Evolutionary conservation across 2,113 vertebrate species (phyloP).

Genomic region (Machaerirhynchus nigripectus): DNA sequence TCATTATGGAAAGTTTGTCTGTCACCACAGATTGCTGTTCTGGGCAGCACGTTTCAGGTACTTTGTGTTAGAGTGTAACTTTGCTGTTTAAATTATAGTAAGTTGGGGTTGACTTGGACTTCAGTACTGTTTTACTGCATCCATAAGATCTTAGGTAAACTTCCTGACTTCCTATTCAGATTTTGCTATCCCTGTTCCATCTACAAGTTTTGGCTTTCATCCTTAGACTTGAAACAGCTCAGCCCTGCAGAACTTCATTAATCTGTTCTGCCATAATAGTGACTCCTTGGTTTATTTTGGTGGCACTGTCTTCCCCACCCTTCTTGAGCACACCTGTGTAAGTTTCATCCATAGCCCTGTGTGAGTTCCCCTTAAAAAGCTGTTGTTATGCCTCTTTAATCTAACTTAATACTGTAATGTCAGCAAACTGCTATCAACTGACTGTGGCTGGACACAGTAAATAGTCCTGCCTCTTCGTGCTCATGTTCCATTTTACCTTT

Average conservation of each 20-base stretch:
- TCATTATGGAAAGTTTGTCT: not conserved
- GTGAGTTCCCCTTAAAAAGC: not conserved
- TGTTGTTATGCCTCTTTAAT: not conserved
- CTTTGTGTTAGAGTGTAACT: not conserved
- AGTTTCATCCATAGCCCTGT: not conserved
- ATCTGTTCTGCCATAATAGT: not conserved
- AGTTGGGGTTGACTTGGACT: not conserved
- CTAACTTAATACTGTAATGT: not conserved
- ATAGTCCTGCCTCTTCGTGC: not conserved
- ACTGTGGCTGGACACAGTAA: not conserved
- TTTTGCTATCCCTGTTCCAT: not conserved
- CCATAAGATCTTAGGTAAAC: not conserved
- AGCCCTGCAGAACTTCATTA: not conserved
- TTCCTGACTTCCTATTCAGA: not conserved
- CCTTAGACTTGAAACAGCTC: not conserved
- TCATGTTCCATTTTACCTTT: not conserved
- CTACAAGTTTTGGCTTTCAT: not conserved
- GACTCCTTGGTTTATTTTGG: not conserved
- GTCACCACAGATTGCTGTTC: not conserved
- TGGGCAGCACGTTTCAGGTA: not conserved
- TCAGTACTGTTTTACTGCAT: not conserved
- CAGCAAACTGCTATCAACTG: not conserved
- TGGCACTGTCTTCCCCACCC: not conserved
- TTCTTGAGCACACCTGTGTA: not conserved
- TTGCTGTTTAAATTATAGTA: not conserved